phyloP scores from a whole-genome alignment of 92 coral and sea anemone genomes.

The Blastomussa wellsi region DNA sequence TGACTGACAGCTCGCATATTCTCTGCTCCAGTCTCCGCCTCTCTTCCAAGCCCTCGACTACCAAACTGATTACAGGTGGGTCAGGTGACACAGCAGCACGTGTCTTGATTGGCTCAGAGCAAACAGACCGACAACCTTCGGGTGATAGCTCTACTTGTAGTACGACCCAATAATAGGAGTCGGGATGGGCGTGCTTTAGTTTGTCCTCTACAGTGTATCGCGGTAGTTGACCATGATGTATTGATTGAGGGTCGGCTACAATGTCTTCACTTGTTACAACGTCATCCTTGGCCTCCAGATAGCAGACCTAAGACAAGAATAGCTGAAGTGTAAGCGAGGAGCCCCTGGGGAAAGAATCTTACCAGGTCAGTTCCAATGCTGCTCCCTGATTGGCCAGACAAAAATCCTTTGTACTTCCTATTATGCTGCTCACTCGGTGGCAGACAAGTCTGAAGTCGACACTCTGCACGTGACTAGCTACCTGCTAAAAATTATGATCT shows the following conservation, averaged over 20 bases:
- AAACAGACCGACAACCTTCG: conserved; percentile 60
- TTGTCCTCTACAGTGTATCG: conserved; percentile 68
- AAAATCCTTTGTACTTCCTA: too few species aligned
- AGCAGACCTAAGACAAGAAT: conserved; percentile 60
- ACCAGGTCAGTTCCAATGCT: too few species aligned
- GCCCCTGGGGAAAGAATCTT: too few species aligned
- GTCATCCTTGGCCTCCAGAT: conserved; percentile 50
- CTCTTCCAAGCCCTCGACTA: conserved; percentile 72
- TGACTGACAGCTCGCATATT: conserved; percentile 71
- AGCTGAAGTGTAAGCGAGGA: too few species aligned
- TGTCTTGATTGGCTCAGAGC: conserved; percentile 77
- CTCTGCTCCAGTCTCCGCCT: conserved; percentile 70
- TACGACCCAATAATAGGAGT: conserved; percentile 77
- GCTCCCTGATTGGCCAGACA: too few species aligned
- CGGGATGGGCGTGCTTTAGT: conserved; percentile 67
- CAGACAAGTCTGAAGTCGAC: too few species aligned
- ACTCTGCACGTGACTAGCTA: too few species aligned
- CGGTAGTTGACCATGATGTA: conserved; percentile 75
- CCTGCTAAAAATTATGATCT: too few species aligned
- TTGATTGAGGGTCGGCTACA: conserved; percentile 35
- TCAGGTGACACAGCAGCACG: conserved; percentile 77
- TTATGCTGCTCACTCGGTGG: too few species aligned
- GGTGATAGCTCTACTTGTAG: conserved; percentile 78
- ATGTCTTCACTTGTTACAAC: conserved; percentile 43
- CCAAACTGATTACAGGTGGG: conserved; percentile 71